A percentile compares a stretch with the other conserved stretches of the same genome.
These are phyloP conservation scores for Cyclophora punctaria DNA, from an alignment of 2,888 invertebrate species.

Conservation along the genomic window DNA sequence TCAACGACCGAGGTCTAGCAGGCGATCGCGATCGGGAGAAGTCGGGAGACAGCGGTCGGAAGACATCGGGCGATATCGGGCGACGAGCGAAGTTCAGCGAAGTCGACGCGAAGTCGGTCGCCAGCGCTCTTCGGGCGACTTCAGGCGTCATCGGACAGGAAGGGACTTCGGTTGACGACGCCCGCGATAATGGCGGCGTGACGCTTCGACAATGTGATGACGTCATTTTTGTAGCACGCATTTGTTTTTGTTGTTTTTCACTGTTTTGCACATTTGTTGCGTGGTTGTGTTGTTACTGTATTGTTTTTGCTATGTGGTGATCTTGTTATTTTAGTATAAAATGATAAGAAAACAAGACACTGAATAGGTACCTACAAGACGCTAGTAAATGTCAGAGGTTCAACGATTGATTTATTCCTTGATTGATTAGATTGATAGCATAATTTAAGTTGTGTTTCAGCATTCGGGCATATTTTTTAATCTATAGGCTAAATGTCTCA, in stretches of 20 bases:
- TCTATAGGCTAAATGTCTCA: too few relatives aligned
- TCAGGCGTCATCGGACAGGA: constrained; percentile 49
- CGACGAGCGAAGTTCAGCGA: constrained; percentile 47
- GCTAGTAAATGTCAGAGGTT: too few relatives aligned
- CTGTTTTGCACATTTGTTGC: constrained; percentile 4
- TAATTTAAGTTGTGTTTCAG: too few relatives aligned
- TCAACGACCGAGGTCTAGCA: constrained; percentile 81
- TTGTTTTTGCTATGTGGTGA: neutral
- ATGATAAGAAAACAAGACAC: too few relatives aligned
- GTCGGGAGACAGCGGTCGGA: constrained; percentile 61
- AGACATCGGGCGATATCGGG: constrained; percentile 59
- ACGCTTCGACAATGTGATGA: constrained; percentile 68
- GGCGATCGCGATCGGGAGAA: constrained; percentile 67
- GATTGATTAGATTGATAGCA: too few relatives aligned
- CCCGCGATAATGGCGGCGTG: constrained; percentile 67
- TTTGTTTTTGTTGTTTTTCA: constrained; percentile 27
- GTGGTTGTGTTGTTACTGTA: neutral
- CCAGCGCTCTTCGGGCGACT: constrained; percentile 44
- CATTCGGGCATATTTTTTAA: too few relatives aligned
- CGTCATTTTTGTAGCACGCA: constrained; percentile 71
- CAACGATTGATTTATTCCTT: too few relatives aligned
- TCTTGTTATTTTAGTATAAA: too few relatives aligned
- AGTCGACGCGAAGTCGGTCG: constrained; percentile 46
- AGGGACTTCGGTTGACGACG: constrained; percentile 58
- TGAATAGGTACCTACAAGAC: too few relatives aligned